Conservation (phyloP, 2,797 vertebrate genomes). For the Pempheris klunzingeri region DNA sequence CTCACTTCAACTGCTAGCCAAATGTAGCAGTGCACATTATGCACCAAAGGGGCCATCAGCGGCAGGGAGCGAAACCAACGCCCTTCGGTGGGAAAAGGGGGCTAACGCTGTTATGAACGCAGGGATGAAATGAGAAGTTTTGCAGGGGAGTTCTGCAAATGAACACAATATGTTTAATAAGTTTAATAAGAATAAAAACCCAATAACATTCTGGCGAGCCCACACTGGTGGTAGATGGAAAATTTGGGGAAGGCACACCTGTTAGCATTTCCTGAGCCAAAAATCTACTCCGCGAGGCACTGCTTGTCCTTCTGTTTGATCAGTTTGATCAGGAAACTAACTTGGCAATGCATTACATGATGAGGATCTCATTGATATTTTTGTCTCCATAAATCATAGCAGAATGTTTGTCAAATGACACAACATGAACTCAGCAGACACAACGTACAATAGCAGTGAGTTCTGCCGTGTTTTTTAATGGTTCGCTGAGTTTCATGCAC, state of each 20-base stretch:
- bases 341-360: constrained; percentile 24
- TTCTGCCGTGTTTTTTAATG: background rate
- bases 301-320: constrained; percentile 67
- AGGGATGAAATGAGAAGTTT: background rate
- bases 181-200: constrained; percentile 7
- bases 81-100: constrained; percentile 25
- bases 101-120: background rate
- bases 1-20: constrained; percentile 70
- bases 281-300: constrained; percentile 56
- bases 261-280: constrained; percentile 71
- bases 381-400: background rate
- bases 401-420: background rate
- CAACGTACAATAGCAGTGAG: background rate
- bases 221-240: constrained; percentile 46
- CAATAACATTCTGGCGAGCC: constrained; percentile 17
- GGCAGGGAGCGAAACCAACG: constrained; percentile 29
- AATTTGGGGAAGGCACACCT: constrained; percentile 68
- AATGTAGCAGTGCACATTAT: constrained; percentile 52
- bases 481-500: background rate
- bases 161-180: background rate
- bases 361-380: constrained; percentile 35
- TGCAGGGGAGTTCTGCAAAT: constrained; percentile 9
- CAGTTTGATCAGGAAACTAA: constrained; percentile 43
- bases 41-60: constrained; percentile 30
- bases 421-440: background rate